Conservation (phyloP, 2,888 invertebrate species). For the Amphipoea lucens region DNA sequence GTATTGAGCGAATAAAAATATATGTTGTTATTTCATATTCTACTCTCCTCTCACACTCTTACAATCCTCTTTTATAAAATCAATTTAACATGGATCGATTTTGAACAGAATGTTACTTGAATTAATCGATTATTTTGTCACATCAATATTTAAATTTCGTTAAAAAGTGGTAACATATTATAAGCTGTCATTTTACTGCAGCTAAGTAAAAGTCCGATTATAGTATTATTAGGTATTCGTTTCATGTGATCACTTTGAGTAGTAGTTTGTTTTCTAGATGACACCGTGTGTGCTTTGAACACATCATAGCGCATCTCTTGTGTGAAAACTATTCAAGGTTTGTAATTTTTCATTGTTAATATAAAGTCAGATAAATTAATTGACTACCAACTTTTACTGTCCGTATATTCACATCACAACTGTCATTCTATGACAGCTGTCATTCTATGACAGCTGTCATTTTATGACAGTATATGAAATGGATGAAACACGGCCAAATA, state of each 20-base stretch:
- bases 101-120: too few relatives aligned
- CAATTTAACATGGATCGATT: too few relatives aligned
- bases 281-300: slow-evolving; percentile 59
- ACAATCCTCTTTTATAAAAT: too few relatives aligned
- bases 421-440: neutral
- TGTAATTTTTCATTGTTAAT: slow-evolving; percentile 18
- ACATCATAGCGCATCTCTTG: slow-evolving; percentile 32
- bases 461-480: neutral
- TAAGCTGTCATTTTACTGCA: too few relatives aligned
- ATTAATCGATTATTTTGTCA: too few relatives aligned
- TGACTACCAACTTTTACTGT: neutral
- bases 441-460: too few relatives aligned
- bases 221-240: neutral
- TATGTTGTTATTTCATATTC: too few relatives aligned
- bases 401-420: neutral
- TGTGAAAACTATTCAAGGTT: slow-evolving; percentile 48
- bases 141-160: too few relatives aligned
- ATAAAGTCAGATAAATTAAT: neutral
- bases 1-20: too few relatives aligned
- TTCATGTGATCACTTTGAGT: slow-evolving; percentile 39
- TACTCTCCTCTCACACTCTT: too few relatives aligned
- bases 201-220: too few relatives aligned
- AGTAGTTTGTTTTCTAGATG: slow-evolving; percentile 79
- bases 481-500: neutral
- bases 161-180: too few relatives aligned